Evolutionary conservation across 2,797 vertebrate genomes (phyloP).

Genomic region (Cossypha polioptera): DNA sequence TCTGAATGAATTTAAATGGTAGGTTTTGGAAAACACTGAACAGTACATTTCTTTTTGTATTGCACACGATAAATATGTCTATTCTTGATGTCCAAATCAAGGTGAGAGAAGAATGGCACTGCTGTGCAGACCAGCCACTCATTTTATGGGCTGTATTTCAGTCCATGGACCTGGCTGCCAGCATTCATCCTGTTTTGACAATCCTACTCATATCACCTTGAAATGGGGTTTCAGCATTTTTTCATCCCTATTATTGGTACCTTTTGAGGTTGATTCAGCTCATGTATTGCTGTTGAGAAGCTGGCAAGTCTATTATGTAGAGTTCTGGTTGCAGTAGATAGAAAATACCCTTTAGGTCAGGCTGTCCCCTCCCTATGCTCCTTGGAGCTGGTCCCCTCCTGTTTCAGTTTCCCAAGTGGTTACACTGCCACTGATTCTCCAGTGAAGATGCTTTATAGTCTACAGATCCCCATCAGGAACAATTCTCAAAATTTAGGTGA

Average conservation of each 20-base stretch:
- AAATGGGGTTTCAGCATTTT: not conserved
- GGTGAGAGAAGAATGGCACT: not conserved
- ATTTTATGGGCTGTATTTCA: not conserved
- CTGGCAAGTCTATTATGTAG: not conserved
- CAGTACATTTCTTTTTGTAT: not conserved
- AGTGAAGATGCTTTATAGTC: not conserved
- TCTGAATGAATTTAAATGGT: not conserved
- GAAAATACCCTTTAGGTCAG: not conserved
- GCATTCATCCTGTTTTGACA: not conserved
- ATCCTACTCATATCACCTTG: not conserved
- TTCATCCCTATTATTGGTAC: not conserved
- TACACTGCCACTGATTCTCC: not conserved
- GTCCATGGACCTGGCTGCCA: not conserved
- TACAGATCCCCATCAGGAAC: not conserved
- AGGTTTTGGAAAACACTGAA: not conserved
- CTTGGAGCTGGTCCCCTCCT: not conserved
- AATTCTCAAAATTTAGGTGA: not conserved
- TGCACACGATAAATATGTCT: not conserved
- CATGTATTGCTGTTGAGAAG: not conserved
- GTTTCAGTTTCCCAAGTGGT: not conserved
- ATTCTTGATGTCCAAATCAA: not conserved
- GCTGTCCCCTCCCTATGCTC: not conserved
- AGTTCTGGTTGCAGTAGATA: too few species aligned
- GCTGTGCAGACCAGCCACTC: not conserved
- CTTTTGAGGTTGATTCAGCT: not conserved